Base-by-base conservation (phyloP, 1,140 invertebrate species). In the Drosophila pseudoobscura region DNA sequence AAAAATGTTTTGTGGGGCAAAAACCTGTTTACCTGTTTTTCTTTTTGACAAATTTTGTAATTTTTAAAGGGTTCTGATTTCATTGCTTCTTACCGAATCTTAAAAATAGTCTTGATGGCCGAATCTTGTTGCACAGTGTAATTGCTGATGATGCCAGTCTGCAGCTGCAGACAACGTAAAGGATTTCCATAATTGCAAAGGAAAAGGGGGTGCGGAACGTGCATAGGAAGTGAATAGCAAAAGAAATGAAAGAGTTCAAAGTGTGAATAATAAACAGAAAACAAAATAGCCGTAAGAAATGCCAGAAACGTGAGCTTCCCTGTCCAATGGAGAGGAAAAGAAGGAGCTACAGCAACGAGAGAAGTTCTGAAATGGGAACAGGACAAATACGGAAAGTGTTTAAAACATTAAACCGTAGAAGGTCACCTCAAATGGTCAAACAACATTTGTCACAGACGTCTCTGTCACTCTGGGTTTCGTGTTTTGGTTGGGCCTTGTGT, bases 241-340 rank as follows among this genome's bases (percentile, higher is more conserved):
- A 41, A 15, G 31, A 62, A 31, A 31, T 31, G 7, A 31, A 31
- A 22, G 29, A 24, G 5, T 43, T 9, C 9, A 29, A 53, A 54
- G 24, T 46, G 64, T 41, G 60, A 65, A 65, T 68, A 68, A 65
- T 54, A 68, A 68, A 68, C 31, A 47, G 64, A 66, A 66, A 47
- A 15, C 13, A 66, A 55, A 68, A 68, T 68, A 55, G 13, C 49
- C 64, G 64, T 68, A 53, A 55, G 43, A 22, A 68, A 68, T 68
- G 49, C 61, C 49, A 17, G 22, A 68, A 68, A 65, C 64, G 61
- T 64, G 62, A 29, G 17, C 11, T 31, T 20, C 11, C 13, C 24
- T 26, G 24, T 46, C 59, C 61, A 68, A 68, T 65, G 49, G 41
- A 49, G 29, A 41, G 61, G 49, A 65, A 65, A n/a, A 46, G 43